phyloP scores from a whole-genome alignment of 2,113 vertebrate genomes.

The Prietella phreatophila region DNA sequence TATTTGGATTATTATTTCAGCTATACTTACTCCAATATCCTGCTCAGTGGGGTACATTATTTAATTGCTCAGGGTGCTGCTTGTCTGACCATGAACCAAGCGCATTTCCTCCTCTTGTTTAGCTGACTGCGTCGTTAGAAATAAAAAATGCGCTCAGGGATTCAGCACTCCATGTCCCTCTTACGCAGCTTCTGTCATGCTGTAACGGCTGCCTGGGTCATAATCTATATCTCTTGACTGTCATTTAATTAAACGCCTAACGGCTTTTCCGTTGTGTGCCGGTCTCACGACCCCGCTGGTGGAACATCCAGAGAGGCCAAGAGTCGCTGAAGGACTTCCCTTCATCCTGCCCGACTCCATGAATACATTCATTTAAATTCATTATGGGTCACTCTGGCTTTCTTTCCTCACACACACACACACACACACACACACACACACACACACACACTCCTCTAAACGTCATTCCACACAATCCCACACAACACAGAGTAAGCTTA shows the following conservation, averaged over 20 bases:
- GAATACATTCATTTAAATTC: slow-evolving; percentile 57
- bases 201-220: slow-evolving; percentile 43
- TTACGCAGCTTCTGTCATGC: slow-evolving; percentile 34
- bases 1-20: neutral
- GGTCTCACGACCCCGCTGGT: slow-evolving; percentile 38
- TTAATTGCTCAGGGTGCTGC: slow-evolving; percentile 36
- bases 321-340: slow-evolving; percentile 44
- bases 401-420: slow-evolving; percentile 32
- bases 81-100: slow-evolving; percentile 24
- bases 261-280: slow-evolving; percentile 46
- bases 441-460: neutral
- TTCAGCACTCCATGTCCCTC: slow-evolving; percentile 26
- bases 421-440: slow-evolving; percentile 34
- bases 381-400: slow-evolving; percentile 47
- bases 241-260: slow-evolving; percentile 61
- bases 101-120: slow-evolving; percentile 44
- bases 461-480: too few relatives aligned
- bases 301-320: slow-evolving; percentile 46
- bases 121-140: slow-evolving; percentile 40
- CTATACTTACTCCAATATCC: neutral
- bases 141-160: slow-evolving; percentile 40
- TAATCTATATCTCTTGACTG: slow-evolving; percentile 59
- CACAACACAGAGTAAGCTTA: neutral
- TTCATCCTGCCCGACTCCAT: slow-evolving; percentile 51
- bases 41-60: slow-evolving; percentile 12